Evolutionary conservation across 2,888 invertebrate species (phyloP), one percentile per base, ranked within the genome.

Genomic region (Agrypnus murinus): DNA sequence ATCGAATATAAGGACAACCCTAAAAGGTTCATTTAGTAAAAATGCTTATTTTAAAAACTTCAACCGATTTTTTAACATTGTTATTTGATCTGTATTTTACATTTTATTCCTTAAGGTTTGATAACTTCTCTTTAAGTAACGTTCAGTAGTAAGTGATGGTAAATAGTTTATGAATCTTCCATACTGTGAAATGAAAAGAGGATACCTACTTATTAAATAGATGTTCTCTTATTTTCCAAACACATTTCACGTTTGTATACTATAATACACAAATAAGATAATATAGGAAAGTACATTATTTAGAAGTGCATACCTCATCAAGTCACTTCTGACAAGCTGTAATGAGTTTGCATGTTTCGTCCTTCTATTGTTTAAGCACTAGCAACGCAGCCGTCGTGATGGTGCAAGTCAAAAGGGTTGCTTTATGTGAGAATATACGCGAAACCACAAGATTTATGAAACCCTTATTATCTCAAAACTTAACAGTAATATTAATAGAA

Each of bases 391-490:
- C 69, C 69, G 72, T 75, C 77, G 77, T 77, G 75, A 78, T 76
- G 69, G 72, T 71, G 72, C 73, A 72, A 75, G 34, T 53, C 55
- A 55, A 72, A 69, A 75, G 77, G 77, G 77, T 75, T 73, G 72
- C 77, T 78, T 77, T 78, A 77, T 76, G 74, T 73, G 76, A 68
- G 76, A 76, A 74, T 76, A 68, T 77, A 74, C 75, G 75, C 64
- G 74, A 77, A 74, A 77, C 76, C 77, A 70, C 71, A 75, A 76
- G 77, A 78, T 77, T 78, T 78, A 78, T 77, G 75, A 71, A 66
- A 73, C 65, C 63, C 63, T 74, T 74, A 76, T 76, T 77, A 65
- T 73, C 69, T 64, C 48, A 68, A 60, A 60, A 60, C 60, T 40
- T 36, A 31, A 19, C 8, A 50, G 19, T 17, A 4, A 53, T 31